Conservation (phyloP, 2,113 vertebrate genomes). For the Urocitellus parryii region DNA sequence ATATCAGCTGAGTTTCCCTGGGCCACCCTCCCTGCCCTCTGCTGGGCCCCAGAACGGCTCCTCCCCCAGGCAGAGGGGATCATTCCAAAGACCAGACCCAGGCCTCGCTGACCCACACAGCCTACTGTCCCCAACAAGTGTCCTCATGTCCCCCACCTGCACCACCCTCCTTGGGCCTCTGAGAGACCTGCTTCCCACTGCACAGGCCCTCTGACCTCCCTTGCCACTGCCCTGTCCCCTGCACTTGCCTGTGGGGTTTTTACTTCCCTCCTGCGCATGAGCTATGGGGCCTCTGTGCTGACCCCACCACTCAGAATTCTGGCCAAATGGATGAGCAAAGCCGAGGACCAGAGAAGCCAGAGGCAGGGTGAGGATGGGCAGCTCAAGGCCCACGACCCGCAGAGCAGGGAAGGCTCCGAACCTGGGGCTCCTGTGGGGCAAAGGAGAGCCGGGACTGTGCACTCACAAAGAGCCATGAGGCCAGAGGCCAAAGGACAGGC, state of each 20-base stretch:
- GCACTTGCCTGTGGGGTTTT: background rate
- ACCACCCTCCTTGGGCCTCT: background rate
- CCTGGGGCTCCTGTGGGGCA: background rate
- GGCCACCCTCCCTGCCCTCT: background rate
- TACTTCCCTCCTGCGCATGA: background rate
- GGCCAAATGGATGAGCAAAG: background rate
- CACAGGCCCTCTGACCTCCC: background rate
- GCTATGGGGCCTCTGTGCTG: background rate
- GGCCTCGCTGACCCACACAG: background rate
- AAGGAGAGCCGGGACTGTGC: background rate
- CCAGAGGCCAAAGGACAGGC: no score
- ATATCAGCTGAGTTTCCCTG: background rate
- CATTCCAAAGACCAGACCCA: background rate
- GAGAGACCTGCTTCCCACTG: background rate
- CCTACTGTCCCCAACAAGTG: background rate
- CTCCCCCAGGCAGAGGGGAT: background rate
- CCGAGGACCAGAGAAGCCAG: background rate
- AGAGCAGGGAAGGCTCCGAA: background rate
- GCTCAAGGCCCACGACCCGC: no score
- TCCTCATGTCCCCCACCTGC: no score
- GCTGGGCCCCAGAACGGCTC: background rate
- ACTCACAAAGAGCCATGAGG: no score
- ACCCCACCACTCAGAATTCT: background rate
- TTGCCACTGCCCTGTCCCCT: no score
- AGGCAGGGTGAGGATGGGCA: no score